Conservation (phyloP, 2,113 vertebrate genomes). For the Bubo blakistoni region DNA sequence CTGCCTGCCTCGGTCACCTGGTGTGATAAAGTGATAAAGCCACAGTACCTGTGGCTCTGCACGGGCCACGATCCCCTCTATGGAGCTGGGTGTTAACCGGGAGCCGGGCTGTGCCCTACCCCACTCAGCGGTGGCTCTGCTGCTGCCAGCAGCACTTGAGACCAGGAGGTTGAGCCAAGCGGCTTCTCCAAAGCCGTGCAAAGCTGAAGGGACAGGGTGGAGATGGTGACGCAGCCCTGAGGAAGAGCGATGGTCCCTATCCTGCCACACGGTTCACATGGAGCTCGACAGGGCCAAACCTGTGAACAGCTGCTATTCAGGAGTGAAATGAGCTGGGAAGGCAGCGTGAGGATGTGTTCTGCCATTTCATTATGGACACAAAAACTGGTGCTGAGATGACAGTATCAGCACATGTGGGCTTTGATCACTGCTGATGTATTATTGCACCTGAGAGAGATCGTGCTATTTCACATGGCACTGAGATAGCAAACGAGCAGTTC, state of each 20-base stretch:
- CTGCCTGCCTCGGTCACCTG: not conserved
- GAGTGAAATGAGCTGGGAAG: not conserved
- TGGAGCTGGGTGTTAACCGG: not conserved
- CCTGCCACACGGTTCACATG: not conserved
- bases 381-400: not conserved
- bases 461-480: not conserved
- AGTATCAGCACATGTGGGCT: not conserved
- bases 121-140: not conserved
- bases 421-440: not conserved
- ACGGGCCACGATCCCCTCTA: not conserved
- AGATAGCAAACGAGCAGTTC: not conserved
- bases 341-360: not conserved
- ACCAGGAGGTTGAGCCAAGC: not conserved
- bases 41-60: not conserved
- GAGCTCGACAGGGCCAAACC: not conserved
- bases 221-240: not conserved
- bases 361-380: not conserved
- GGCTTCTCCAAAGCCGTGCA: not conserved
- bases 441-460: not conserved
- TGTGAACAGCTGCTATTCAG: not conserved
- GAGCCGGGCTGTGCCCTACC: not conserved
- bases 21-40: too few relatives aligned
- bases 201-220: not conserved
- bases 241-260: not conserved
- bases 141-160: not conserved